These are phyloP conservation scores for Dicyrtomina minuta DNA, from an alignment of 2,888 invertebrate genomes.

Conservation along the genomic window DNA sequence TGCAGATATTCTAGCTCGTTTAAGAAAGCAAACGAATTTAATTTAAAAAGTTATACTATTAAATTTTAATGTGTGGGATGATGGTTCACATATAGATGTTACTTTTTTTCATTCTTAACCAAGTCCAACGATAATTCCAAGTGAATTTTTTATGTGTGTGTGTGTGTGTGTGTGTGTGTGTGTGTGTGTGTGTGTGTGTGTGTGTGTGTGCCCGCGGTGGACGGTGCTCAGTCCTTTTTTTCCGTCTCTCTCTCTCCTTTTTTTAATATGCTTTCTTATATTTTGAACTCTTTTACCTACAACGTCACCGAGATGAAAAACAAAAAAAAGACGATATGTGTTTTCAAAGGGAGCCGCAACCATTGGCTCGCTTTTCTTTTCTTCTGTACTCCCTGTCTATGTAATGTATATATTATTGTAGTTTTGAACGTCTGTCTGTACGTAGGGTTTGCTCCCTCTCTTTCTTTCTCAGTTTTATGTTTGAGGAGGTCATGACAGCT, in stretches of 20 bases:
- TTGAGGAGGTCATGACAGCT: constrained; percentile 33
- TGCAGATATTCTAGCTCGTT: neutral
- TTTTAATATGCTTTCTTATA: neutral
- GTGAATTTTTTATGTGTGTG: neutral
- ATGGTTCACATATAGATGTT: neutral
- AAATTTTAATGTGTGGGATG: neutral
- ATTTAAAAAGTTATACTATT: constrained; percentile 24
- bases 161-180: too few relatives aligned
- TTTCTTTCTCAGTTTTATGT: neutral
- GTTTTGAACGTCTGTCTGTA: too few relatives aligned
- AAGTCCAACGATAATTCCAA: too few relatives aligned
- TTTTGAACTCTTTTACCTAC: neutral
- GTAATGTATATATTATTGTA: too few relatives aligned
- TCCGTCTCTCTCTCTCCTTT: neutral
- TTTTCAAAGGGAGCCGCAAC: too few relatives aligned
- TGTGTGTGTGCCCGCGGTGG: too few relatives aligned
- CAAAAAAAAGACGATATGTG: too few relatives aligned
- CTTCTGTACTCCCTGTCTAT: too few relatives aligned
- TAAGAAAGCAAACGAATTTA: constrained; percentile 3
- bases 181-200: too few relatives aligned
- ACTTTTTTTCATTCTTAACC: neutral
- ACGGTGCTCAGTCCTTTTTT: neutral
- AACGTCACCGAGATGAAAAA: too few relatives aligned
- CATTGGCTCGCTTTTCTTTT: too few relatives aligned
- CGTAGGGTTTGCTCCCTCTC: neutral